Evolutionary conservation across 2,797 vertebrate genomes (phyloP).

Genomic region (Darevskia mixta): DNA sequence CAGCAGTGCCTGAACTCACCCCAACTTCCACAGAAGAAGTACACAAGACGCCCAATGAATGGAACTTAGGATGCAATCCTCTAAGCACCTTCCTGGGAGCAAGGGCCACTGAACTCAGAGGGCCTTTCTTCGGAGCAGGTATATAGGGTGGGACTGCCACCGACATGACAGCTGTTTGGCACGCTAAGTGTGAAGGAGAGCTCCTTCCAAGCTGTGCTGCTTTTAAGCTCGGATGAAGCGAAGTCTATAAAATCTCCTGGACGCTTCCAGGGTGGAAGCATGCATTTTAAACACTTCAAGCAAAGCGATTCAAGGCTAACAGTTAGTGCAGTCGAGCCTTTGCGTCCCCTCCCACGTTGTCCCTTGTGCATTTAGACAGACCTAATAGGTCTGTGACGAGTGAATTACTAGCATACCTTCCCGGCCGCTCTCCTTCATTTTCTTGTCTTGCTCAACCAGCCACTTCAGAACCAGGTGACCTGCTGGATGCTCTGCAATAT

Average conservation of each 20-base stretch:
- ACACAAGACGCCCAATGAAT: background rate
- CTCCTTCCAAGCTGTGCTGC: background rate
- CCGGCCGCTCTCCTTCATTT: slow-evolving; percentile 81
- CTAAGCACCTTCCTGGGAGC: too few relatives aligned
- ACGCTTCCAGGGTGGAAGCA: background rate
- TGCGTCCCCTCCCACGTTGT: too few relatives aligned
- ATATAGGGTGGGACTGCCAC: too few relatives aligned
- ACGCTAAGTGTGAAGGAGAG: background rate
- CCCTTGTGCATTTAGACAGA: background rate
- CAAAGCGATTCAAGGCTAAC: background rate
- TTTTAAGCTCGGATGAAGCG: background rate
- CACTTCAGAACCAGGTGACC: slow-evolving; percentile 97
- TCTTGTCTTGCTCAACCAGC: slow-evolving; percentile 93
- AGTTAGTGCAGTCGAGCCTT: background rate
- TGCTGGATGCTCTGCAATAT: slow-evolving; percentile 94
- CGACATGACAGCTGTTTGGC: background rate
- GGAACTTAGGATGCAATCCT: background rate
- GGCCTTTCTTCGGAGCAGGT: too few relatives aligned
- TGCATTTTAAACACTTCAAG: background rate
- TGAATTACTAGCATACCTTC: slow-evolving; percentile 81
- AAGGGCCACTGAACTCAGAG: too few relatives aligned
- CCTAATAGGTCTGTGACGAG: background rate
- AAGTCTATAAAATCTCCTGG: background rate
- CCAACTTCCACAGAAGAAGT: background rate
- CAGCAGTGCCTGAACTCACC: background rate